These are phyloP conservation scores for Borostomias antarcticus DNA, from an alignment of 2,797 vertebrate species.

Conservation along the genomic window DNA sequence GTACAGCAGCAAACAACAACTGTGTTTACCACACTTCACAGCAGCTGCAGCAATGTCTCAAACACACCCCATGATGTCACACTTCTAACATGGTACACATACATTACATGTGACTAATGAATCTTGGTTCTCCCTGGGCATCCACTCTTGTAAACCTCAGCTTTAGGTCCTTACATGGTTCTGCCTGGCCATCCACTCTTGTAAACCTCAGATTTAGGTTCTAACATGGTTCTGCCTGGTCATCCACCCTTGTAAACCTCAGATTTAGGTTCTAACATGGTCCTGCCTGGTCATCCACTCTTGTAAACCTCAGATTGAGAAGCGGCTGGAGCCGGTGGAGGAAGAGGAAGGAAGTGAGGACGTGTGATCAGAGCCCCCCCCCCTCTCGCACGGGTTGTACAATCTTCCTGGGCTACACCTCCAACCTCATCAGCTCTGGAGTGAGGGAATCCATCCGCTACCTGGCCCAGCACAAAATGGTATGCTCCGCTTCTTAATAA, in stretches of 20 bases:
- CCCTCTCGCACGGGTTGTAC: constrained; percentile 75
- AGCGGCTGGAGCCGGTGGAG: constrained; percentile 78
- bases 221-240: neutral
- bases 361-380: constrained; percentile 38
- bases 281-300: no score
- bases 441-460: constrained; percentile 89
- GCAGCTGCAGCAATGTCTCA: no score
- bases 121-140: no score
- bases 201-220: neutral
- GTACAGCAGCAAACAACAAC: no score
- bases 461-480: constrained; percentile 88
- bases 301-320: constrained; percentile 78
- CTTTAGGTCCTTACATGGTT: neutral
- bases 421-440: constrained; percentile 94
- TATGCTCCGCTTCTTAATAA: no score
- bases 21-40: no score
- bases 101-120: no score
- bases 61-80: no score
- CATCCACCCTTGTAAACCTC: neutral
- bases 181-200: neutral
- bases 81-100: no score
- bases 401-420: constrained; percentile 92
- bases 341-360: constrained; percentile 57
- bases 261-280: neutral
- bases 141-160: neutral